phyloP scores from a whole-genome alignment of 2,888 invertebrate genomes.

The Apamea epomidion region DNA sequence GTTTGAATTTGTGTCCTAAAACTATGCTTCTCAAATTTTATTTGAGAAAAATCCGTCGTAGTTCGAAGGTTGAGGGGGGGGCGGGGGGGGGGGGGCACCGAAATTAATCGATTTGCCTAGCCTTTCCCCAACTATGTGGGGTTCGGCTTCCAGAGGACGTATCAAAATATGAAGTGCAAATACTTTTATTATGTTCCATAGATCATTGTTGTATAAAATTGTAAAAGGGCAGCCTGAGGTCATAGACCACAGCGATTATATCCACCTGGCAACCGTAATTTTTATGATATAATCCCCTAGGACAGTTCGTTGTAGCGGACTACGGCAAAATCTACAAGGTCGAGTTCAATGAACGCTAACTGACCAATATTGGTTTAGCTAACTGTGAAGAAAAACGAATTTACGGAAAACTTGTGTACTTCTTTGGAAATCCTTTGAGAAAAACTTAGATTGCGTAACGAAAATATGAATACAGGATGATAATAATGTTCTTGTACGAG shows the following conservation, averaged over 20 bases:
- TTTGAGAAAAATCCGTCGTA: background rate
- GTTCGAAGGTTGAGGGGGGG: background rate
- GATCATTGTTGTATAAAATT: background rate
- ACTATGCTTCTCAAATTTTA: background rate
- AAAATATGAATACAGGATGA: conserved; percentile 27
- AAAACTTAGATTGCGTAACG: conserved; percentile 16
- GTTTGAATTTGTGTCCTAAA: background rate
- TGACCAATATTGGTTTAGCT: conserved; percentile 28
- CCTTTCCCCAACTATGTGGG: too few relatives aligned
- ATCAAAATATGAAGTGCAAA: background rate
- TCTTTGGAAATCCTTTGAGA: conserved; percentile 21
- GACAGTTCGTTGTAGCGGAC: conserved; percentile 17
- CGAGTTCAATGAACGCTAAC: conserved; percentile 40
- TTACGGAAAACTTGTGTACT: background rate
- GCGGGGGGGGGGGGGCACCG: too few relatives aligned
- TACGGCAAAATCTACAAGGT: conserved; percentile 40
- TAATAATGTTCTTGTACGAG: conserved; percentile 9
- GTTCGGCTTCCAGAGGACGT: too few relatives aligned
- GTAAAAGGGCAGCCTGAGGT: background rate
- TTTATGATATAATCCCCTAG: conserved; percentile 3
- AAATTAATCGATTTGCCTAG: too few relatives aligned
- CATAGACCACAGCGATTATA: conserved; percentile 26
- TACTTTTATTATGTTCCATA: background rate
- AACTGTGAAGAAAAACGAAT: conserved; percentile 6
- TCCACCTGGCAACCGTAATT: conserved; percentile 34